Conservation (phyloP, 2,888 invertebrate genomes). For the Ochropleura plecta region DNA sequence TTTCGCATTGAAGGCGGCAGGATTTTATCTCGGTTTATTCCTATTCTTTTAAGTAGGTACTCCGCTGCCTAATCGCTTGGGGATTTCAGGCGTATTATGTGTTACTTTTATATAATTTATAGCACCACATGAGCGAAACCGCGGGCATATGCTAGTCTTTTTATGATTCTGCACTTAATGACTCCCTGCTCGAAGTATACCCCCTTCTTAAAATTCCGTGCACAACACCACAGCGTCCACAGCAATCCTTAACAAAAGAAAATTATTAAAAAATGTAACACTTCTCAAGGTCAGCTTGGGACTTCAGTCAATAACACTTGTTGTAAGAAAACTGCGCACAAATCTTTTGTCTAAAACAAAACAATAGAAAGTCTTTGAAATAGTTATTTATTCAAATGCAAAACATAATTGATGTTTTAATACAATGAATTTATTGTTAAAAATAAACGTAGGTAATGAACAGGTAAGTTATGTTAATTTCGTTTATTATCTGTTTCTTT, state of each 20-base stretch:
- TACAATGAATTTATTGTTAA: conserved; percentile 34
- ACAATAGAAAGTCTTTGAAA: conserved; percentile 19
- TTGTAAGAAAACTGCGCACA: conserved; percentile 25
- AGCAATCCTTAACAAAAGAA: not conserved
- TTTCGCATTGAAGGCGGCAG: no score
- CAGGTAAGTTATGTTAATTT: conserved; percentile 16
- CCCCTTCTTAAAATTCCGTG: not conserved
- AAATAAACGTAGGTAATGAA: conserved; percentile 2
- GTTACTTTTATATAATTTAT: not conserved
- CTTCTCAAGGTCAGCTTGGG: conserved; percentile 5
- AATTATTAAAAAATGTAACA: not conserved
- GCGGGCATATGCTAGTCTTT: no score
- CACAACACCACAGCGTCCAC: not conserved
- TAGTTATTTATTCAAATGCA: conserved; percentile 27
- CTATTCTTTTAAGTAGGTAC: not conserved
- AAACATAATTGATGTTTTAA: conserved; percentile 10
- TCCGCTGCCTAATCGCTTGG: no score
- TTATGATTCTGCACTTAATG: no score
- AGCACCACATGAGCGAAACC: no score
- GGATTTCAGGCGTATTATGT: no score
- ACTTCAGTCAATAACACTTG: conserved; percentile 6
- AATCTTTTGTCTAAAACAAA: conserved; percentile 23
- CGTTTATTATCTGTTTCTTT: not conserved
- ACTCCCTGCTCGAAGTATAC: no score
- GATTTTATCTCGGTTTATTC: not conserved